These are phyloP conservation scores for Neostethus bicornis DNA, from an alignment of 2,797 vertebrate genomes.

Conservation along the genomic window DNA sequence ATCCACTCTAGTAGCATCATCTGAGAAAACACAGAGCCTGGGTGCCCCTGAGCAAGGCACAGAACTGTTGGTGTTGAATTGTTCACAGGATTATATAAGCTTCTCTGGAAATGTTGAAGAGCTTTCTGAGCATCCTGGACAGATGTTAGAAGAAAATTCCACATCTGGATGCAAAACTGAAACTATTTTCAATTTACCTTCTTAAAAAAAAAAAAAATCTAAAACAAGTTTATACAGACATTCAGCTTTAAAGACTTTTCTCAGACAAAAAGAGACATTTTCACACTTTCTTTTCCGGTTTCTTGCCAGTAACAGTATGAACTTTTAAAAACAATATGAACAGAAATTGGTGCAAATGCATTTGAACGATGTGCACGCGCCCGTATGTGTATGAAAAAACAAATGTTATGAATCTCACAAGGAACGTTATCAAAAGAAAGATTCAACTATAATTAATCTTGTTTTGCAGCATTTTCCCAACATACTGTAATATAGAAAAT, in stretches of 20 bases:
- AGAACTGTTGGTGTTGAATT: conserved; percentile 14
- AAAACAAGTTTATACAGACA: fast-evolving
- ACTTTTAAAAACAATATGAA: too few species aligned
- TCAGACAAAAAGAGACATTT: not conserved
- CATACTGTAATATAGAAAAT: too few species aligned
- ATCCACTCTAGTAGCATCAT: too few species aligned
- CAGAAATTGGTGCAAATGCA: too few species aligned
- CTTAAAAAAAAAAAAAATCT: conserved; percentile 9
- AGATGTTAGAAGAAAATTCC: conserved; percentile 43
- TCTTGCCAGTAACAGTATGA: too few species aligned
- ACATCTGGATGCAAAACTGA: conserved; percentile 30
- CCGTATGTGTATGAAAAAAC: too few species aligned
- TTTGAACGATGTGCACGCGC: too few species aligned
- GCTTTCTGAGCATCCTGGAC: conserved; percentile 36
- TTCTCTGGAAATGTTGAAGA: not conserved
- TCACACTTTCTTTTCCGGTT: too few species aligned
- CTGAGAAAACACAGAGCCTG: not conserved
- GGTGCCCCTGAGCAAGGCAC: conserved; percentile 42
- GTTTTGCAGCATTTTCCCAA: too few species aligned
- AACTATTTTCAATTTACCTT: not conserved
- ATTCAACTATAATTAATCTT: too few species aligned
- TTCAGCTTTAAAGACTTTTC: not conserved
- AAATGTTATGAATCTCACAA: too few species aligned
- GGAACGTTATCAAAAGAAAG: too few species aligned
- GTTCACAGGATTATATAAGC: conserved; percentile 46